These are phyloP conservation scores for Trichomycterus rosablanca DNA, from an alignment of 2,113 vertebrate species.

Conservation along the genomic window DNA sequence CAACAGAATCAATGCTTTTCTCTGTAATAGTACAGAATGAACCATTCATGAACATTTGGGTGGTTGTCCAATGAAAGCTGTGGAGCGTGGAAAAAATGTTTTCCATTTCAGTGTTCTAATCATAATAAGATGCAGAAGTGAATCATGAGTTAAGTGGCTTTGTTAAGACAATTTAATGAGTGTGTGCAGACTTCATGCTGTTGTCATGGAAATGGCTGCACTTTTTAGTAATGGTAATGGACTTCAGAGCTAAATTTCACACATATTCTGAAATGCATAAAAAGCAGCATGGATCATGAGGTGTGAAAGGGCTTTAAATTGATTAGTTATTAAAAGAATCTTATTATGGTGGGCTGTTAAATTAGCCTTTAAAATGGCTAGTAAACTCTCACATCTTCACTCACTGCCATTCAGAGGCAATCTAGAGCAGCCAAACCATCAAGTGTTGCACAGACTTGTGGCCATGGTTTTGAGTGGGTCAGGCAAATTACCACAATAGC, in stretches of 20 bases:
- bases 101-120: background rate
- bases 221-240: slow-evolving; percentile 26
- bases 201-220: slow-evolving; percentile 34
- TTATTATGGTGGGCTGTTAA: no score
- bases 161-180: slow-evolving; percentile 16
- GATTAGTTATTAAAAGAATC: no score
- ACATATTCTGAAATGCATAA: slow-evolving; percentile 8
- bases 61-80: background rate
- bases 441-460: no score
- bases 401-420: no score
- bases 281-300: background rate
- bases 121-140: background rate
- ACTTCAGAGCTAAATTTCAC: slow-evolving; percentile 8
- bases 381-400: no score
- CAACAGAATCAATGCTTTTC: no score
- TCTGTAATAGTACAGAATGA: background rate
- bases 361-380: no score
- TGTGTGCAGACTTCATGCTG: slow-evolving; percentile 12
- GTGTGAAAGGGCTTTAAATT: background rate
- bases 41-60: background rate
- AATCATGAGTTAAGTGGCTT: background rate
- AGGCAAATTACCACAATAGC: no score
- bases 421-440: no score
- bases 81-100: background rate
- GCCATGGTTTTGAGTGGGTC: no score